A percentile compares a stretch with the other conserved stretches of the same genome.
Evolutionary conservation across 1,140 invertebrate species (phyloP).

Genomic region (Aphelenchoides avenae): DNA sequence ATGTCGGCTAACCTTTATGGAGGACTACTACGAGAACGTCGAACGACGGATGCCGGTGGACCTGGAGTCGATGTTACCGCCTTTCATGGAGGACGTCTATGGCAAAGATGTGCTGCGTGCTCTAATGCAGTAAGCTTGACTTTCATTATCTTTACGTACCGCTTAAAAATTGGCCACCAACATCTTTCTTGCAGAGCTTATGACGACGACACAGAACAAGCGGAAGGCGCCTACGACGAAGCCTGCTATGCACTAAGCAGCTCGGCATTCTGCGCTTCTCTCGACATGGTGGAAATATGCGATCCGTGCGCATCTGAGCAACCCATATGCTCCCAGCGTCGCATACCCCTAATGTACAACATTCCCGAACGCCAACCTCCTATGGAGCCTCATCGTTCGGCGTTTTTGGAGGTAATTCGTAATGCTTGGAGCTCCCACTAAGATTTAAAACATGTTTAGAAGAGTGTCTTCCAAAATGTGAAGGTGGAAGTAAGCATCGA

Average conservation of each 20-base stretch:
- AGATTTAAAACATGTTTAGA: background rate
- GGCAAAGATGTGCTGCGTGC: slow-evolving; percentile 33
- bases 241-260: too few relatives aligned
- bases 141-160: too few relatives aligned
- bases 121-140: too few relatives aligned
- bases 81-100: too few relatives aligned
- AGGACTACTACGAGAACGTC: slow-evolving; percentile 41
- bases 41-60: slow-evolving; percentile 29
- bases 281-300: too few relatives aligned
- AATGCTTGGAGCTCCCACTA: background rate
- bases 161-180: slow-evolving; percentile 20
- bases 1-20: slow-evolving; percentile 33
- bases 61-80: slow-evolving; percentile 24
- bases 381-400: slow-evolving; percentile 26
- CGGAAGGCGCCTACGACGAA: slow-evolving; percentile 1
- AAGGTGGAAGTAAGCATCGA: slow-evolving; percentile 19
- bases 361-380: slow-evolving; percentile 12
- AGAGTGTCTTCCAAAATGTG: slow-evolving; percentile 8
- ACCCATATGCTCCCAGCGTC: too few relatives aligned
- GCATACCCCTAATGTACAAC: too few relatives aligned
- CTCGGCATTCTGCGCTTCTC: too few relatives aligned
- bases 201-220: slow-evolving; percentile 21
- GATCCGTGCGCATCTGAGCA: too few relatives aligned
- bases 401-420: slow-evolving; percentile 21
- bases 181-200: background rate